Percentiles rank a stretch among this genome's conserved stretches.
Conservation (phyloP, 2,797 vertebrate species). For the Heliangelus exortis region DNA sequence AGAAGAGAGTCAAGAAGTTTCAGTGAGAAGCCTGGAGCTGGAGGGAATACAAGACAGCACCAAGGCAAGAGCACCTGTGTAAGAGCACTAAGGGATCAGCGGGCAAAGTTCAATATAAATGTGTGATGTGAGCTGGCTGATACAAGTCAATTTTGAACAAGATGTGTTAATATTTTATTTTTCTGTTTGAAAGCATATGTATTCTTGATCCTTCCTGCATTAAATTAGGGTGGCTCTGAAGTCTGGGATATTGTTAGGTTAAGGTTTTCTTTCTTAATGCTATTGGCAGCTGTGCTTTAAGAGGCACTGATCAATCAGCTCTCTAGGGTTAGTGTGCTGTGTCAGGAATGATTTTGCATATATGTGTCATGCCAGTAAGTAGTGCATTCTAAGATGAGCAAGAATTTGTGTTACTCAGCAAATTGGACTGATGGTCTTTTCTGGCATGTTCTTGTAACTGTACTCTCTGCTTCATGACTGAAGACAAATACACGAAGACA, state of each 20-base stretch:
- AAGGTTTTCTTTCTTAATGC: background rate
- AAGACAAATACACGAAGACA: background rate
- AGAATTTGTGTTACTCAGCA: background rate
- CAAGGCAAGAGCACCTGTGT: background rate
- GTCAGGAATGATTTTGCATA: background rate
- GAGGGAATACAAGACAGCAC: background rate
- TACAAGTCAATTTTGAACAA: background rate
- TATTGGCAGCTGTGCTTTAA: background rate
- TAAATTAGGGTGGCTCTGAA: background rate
- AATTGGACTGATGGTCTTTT: background rate
- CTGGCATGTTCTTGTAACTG: background rate
- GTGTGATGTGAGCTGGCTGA: too few relatives aligned
- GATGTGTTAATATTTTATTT: background rate
- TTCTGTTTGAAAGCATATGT: background rate
- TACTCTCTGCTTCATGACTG: background rate
- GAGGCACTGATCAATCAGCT: background rate
- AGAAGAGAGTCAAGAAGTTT: background rate
- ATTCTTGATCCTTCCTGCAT: background rate
- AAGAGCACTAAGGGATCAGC: background rate
- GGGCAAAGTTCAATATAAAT: background rate
- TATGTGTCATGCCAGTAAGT: background rate
- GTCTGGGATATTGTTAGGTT: background rate
- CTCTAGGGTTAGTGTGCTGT: fast-evolving
- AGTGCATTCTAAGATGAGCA: background rate
- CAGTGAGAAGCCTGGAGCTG: background rate